Percentiles rank a stretch among this genome's conserved stretches.
Conservation (phyloP, 1,140 invertebrate species). For the Orius insidiosus region DNA sequence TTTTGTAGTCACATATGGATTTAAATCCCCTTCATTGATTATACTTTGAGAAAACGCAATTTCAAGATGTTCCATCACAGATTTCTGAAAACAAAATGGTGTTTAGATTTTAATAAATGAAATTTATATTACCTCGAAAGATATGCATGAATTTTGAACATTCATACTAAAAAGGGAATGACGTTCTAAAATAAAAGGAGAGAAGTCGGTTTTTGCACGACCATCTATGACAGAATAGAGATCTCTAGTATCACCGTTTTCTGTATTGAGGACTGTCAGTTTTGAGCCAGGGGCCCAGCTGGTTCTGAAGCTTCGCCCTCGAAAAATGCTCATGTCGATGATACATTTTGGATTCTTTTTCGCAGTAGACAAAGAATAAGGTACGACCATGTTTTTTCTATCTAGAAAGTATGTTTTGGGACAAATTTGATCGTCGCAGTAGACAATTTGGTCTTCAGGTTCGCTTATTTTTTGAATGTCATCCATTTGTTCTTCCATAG, state of each 20-base stretch:
- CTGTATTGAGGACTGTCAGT: neutral
- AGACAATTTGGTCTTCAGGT: no score
- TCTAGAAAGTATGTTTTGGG: neutral
- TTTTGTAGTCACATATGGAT: slow-evolving; percentile 23
- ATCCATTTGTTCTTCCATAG: no score
- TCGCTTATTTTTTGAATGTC: no score
- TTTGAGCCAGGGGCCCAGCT: slow-evolving; percentile 12
- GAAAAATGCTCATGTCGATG: slow-evolving; percentile 12
- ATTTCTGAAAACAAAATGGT: slow-evolving; percentile 23
- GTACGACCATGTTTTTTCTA: neutral
- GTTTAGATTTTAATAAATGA: slow-evolving; percentile 1
- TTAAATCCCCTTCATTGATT: slow-evolving; percentile 24
- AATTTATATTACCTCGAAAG: neutral
- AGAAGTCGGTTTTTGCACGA: neutral
- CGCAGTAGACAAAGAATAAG: no score
- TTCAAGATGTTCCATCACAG: slow-evolving; percentile 30
- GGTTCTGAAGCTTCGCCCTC: slow-evolving; percentile 10
- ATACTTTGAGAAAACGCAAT: slow-evolving; percentile 30
- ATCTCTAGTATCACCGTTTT: neutral
- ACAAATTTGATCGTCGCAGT: no score
- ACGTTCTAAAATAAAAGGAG: neutral
- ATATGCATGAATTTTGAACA: neutral
- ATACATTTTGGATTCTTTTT: slow-evolving; percentile 4
- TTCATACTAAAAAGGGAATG: neutral
- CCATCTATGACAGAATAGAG: neutral